Base-by-base conservation (phyloP, 1,140 invertebrate species). In the Myzus persicae region DNA sequence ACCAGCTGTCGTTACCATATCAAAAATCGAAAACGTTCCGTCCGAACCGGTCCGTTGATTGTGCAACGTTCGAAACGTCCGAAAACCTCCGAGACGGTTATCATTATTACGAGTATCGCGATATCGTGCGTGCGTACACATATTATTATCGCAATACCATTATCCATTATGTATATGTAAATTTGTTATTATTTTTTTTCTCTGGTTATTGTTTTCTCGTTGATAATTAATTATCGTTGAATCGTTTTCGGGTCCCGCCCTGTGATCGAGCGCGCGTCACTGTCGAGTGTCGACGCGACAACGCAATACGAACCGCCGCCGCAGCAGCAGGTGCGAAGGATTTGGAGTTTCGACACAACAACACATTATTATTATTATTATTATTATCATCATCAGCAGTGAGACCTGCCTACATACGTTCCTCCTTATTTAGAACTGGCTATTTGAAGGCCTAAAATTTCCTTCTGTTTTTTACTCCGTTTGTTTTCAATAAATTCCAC, bases 371-470 rank as follows among this genome's bases (percentile, higher is more conserved):
- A 76, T 67, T 67, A 67, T 76, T n/a, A 76, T n/a, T 18, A 76
- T 76, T 5, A 67, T 59, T 9, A 59, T 59, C 54, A 67, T 67
- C 11, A 67, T n/a, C 31, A 67, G 7, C 59, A 18, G 59, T 14
- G 59, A 20, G 22, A 92, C 90, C 90, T 84, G 91, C 91, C 81
- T 84, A 92, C 81, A 51, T 59, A 38, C 46, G 54, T 93, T 84
- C 40, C n/a, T 93, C 81, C 91, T 84, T 93, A 85, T 85, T 93
- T 54, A 92, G 91, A 36, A 54, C 81, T 93, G 7, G 48, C 48
- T 18, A 54, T 93, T 85, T 31, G 91, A 93, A 85, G 91, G 81
- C 81, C 81, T 54, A 2, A 26, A 40, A 36, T 93, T 85, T 84
- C 31, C n/a, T 24, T 51, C 14, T 38, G 31, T 54, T 59, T 4